Conservation (phyloP, 1,140 invertebrate species). For the Thereuonema tuberculata region DNA sequence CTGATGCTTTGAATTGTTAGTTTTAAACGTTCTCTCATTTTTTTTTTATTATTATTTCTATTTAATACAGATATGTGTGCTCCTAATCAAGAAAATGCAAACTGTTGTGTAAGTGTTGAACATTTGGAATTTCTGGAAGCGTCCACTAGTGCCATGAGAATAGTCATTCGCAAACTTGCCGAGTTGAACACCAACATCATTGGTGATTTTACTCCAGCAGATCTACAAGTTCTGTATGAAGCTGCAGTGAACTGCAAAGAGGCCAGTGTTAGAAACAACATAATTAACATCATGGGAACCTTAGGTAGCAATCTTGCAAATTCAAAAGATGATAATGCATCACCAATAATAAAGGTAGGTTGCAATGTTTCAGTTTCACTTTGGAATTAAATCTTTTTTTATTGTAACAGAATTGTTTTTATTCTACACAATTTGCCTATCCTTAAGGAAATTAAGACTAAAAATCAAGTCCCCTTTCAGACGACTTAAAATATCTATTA, state of each 20-base stretch:
- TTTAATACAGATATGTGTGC: background rate
- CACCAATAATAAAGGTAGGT: background rate
- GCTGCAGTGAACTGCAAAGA: slow-evolving; percentile 17
- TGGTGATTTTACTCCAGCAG: slow-evolving; percentile 12
- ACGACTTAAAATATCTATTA: too few species aligned
- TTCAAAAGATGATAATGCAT: background rate
- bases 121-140: slow-evolving; percentile 44
- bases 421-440: background rate
- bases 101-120: slow-evolving; percentile 13
- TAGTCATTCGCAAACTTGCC: slow-evolving; percentile 37
- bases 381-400: background rate
- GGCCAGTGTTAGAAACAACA: slow-evolving; percentile 23
- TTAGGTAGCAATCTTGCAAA: slow-evolving; percentile 18
- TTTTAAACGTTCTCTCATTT: too few species aligned
- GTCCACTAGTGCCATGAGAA: slow-evolving; percentile 47
- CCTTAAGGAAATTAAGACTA: background rate
- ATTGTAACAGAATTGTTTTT: background rate
- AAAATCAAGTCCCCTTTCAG: too few species aligned
- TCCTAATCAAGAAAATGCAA: background rate
- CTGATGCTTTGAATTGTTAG: too few species aligned
- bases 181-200: slow-evolving; percentile 22
- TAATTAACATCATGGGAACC: slow-evolving; percentile 23
- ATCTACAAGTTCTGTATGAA: slow-evolving; percentile 23
- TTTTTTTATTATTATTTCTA: background rate
- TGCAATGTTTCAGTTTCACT: too few species aligned